These are phyloP conservation scores for Drosophila aldrichi DNA, from an alignment of 2,888 invertebrate species.

Conservation along the genomic window DNA sequence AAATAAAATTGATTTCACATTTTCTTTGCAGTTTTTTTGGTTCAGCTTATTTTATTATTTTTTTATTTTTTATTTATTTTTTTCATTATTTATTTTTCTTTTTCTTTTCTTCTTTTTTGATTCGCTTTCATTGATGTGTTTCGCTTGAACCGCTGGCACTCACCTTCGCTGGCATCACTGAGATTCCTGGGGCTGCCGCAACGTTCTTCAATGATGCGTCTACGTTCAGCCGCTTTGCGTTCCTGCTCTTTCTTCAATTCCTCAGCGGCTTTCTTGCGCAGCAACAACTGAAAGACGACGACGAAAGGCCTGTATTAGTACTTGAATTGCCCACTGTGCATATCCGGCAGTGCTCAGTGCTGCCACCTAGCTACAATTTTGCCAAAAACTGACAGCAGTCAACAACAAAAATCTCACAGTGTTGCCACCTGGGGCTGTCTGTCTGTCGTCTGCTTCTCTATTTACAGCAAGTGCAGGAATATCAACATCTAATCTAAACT, in stretches of 20 bases:
- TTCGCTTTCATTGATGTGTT: constrained; percentile 1
- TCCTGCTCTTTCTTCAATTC: constrained; percentile 99
- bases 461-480: neutral
- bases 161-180: constrained; percentile 98
- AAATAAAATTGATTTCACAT: constrained; percentile 15
- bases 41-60: constrained; percentile 1
- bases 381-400: too few species aligned
- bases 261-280: constrained; percentile 99
- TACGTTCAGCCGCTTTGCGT: constrained; percentile 98
- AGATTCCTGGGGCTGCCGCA: constrained; percentile 96
- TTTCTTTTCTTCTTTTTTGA: constrained; percentile 5
- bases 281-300: constrained; percentile 90
- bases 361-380: neutral
- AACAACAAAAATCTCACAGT: neutral
- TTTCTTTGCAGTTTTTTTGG: constrained; percentile 16
- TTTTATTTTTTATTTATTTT: constrained; percentile 6
- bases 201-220: constrained; percentile 98
- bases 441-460: too few species aligned
- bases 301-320: neutral
- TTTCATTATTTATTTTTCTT: constrained; percentile 11
- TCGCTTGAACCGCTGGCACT: constrained; percentile 57
- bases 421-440: neutral
- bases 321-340: neutral
- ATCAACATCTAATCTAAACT: neutral
- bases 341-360: too few species aligned